A percentile compares a stretch with the other conserved stretches of the same genome.
Evolutionary conservation across 1,140 invertebrate species (phyloP).

Genomic region (Drosophila murphyi): DNA sequence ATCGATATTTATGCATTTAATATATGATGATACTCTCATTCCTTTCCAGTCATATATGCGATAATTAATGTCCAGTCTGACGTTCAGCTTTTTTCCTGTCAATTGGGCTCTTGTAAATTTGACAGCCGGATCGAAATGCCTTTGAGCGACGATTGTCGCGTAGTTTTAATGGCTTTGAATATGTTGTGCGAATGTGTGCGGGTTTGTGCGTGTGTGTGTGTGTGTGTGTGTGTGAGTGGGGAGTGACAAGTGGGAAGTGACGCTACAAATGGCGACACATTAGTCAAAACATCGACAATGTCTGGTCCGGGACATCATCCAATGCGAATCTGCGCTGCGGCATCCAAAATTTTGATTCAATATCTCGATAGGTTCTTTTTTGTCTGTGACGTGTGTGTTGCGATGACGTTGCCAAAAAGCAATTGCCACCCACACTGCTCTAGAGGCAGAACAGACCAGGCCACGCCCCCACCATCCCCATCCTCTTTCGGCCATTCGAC

Average conservation of each 20-base stretch:
- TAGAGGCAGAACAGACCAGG: neutral
- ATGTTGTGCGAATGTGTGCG: neutral
- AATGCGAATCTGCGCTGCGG: slow-evolving; percentile 12
- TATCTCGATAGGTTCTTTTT: slow-evolving; percentile 23
- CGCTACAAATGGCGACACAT: slow-evolving; percentile 42
- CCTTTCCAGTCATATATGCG: neutral
- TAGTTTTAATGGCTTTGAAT: slow-evolving; percentile 48
- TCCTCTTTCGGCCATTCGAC: slow-evolving; percentile 22
- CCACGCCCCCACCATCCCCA: neutral
- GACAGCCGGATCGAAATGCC: slow-evolving; percentile 36
- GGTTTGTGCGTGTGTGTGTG: neutral
- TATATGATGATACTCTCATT: neutral
- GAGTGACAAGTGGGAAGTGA: slow-evolving; percentile 13
- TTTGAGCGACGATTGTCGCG: slow-evolving; percentile 32
- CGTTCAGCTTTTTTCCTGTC: neutral
- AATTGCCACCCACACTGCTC: slow-evolving; percentile 35
- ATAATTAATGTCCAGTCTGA: slow-evolving; percentile 35
- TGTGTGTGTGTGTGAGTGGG: slow-evolving; percentile 8
- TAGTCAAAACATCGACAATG: slow-evolving; percentile 49
- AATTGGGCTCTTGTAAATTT: slow-evolving; percentile 47
- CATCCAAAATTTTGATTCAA: slow-evolving; percentile 47
- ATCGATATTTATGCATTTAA: neutral
- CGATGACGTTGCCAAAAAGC: slow-evolving; percentile 20
- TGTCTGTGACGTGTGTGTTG: neutral
- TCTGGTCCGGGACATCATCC: slow-evolving; percentile 32